These are phyloP conservation scores for Venustoraphidia nigricollis DNA, from an alignment of 2,888 invertebrate species.

Conservation along the genomic window DNA sequence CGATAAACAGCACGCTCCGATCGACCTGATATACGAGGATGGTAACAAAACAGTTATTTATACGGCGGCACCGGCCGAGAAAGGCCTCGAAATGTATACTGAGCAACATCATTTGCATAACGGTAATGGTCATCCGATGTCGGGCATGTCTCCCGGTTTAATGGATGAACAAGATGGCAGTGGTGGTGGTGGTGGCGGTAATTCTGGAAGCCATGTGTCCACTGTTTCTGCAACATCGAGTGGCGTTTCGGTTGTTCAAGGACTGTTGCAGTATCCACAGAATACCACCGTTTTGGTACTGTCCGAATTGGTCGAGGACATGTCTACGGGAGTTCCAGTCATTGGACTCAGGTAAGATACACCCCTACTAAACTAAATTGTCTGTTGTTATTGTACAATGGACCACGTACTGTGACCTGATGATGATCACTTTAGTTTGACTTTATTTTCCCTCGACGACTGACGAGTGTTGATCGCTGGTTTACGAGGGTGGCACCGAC, in stretches of 20 bases:
- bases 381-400: no score
- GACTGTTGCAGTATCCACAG: constrained; percentile 34
- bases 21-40: constrained; percentile 71
- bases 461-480: no score
- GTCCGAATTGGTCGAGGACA: constrained; percentile 56
- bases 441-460: no score
- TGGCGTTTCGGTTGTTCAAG: constrained; percentile 30
- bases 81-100: constrained; percentile 64
- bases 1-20: constrained; percentile 35
- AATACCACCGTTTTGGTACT: constrained; percentile 53
- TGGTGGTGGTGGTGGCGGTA: constrained; percentile 36
- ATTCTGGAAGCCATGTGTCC: constrained; percentile 32
- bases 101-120: constrained; percentile 30
- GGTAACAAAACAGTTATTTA: constrained; percentile 75
- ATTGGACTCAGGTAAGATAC: constrained; percentile 43
- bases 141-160: constrained; percentile 23
- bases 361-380: no score
- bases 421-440: no score
- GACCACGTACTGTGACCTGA: no score
- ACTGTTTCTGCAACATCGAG: constrained; percentile 27
- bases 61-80: constrained; percentile 62
- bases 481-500: no score
- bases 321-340: constrained; percentile 43
- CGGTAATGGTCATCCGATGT: constrained; percentile 26
- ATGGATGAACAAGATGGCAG: constrained; percentile 29